A percentile compares a stretch with the other conserved stretches of the same genome.
These are phyloP conservation scores for Torymus tubicola DNA, from an alignment of 2,888 invertebrate genomes.

Conservation along the genomic window DNA sequence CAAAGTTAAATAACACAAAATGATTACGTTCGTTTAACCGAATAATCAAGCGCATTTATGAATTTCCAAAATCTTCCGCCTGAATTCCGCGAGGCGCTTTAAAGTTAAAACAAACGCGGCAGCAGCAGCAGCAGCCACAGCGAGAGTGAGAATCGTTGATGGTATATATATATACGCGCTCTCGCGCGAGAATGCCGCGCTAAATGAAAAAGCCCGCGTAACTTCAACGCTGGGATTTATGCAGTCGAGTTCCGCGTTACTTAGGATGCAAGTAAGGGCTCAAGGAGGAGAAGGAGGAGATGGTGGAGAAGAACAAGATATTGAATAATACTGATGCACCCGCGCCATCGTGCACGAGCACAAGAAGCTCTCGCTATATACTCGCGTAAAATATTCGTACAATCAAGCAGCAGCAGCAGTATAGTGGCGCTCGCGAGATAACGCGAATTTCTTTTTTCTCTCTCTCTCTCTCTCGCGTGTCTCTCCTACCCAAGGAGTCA, in stretches of 20 bases:
- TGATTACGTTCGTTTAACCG: too few species aligned
- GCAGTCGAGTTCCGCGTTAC: conserved; percentile 48
- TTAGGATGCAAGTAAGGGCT: conserved; percentile 48
- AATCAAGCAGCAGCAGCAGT: conserved; percentile 35
- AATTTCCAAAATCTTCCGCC: not conserved
- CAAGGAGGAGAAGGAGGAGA: not conserved
- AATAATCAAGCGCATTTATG: too few species aligned
- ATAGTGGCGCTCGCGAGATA: conserved; percentile 22
- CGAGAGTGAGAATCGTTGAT: not conserved
- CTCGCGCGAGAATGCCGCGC: conserved; percentile 7
- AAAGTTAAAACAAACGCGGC: too few species aligned
- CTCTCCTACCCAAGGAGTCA: conserved; percentile 53
- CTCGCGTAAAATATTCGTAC: conserved; percentile 56
- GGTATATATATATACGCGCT: conserved; percentile 17
- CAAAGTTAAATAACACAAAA: too few species aligned
- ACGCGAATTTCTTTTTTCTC: conserved; percentile 31
- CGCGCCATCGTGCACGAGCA: not conserved
- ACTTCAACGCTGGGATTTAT: conserved; percentile 32
- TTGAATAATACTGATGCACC: conserved; percentile 56
- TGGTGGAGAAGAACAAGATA: conserved; percentile 38
- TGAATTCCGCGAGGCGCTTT: not conserved
- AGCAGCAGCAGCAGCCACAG: not conserved
- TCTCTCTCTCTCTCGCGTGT: conserved; percentile 21
- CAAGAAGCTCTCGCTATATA: conserved; percentile 4
- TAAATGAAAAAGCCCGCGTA: conserved; percentile 24